These are phyloP conservation scores for Prionace glauca DNA, from an alignment of 2,797 vertebrate species.

Conservation along the genomic window DNA sequence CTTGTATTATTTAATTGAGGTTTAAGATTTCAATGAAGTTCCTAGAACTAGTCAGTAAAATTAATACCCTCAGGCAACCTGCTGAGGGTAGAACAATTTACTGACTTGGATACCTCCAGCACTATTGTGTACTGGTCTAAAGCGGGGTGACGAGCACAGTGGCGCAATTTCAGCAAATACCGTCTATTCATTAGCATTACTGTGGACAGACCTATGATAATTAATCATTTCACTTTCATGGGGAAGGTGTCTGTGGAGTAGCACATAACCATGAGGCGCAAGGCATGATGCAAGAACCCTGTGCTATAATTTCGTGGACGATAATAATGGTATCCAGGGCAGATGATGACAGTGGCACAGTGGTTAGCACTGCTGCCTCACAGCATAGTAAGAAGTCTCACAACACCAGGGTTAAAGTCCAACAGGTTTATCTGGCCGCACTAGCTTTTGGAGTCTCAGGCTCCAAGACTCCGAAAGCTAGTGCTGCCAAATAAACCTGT, in stretches of 20 bases:
- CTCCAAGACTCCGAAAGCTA: too few relatives aligned
- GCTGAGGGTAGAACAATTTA: neutral
- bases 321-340: neutral
- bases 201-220: neutral
- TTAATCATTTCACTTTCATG: neutral
- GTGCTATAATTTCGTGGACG: neutral
- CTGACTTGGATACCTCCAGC: neutral
- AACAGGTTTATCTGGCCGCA: too few relatives aligned
- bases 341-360: neutral
- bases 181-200: neutral
- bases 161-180: neutral
- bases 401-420: too few relatives aligned
- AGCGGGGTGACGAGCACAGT: neutral
- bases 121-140: neutral
- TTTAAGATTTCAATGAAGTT: neutral
- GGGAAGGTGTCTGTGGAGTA: neutral
- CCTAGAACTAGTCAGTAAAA: neutral
- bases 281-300: neutral
- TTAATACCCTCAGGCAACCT: neutral
- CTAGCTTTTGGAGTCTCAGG: too few relatives aligned
- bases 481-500: too few relatives aligned
- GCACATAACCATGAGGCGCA: neutral
- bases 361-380: too few relatives aligned
- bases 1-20: slow-evolving; percentile 15
- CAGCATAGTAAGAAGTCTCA: too few relatives aligned